Base-by-base conservation (phyloP, 2,797 vertebrate genomes). In the Chelidonichthys spinosus region DNA sequence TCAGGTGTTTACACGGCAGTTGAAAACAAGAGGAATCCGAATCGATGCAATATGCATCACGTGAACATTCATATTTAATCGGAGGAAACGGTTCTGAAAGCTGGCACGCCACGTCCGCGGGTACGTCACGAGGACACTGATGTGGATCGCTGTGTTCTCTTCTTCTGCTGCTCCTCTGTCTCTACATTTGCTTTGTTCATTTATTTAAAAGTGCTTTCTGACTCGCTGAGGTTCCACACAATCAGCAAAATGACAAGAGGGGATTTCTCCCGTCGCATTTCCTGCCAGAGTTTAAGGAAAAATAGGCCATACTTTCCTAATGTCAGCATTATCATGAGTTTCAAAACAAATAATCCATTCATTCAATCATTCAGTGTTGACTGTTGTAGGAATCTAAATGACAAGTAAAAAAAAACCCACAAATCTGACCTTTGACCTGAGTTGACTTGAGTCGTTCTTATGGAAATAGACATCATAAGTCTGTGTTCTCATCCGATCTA, bases 41-140 rank as follows among this genome's bases (percentile, higher is more conserved):
- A 68, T 13, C 37, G 33, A 74, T 89, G 81, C 68, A 83, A 79
- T 76, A 84, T 85, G 59, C 64, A 85, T 79, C 47, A 65, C 17
- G 67, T 50, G 2, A 35, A 32, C 76, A 86, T 83, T 32, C 72
- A 76, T 69, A 72, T 86, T 85, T 90, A 10, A 89, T 78, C 52
- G 3, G 32, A 33, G 56, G 60, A 54, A 83, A 69, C 6, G 0
- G 58, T 58, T 68, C 43, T 64, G 47, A 81, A 80, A 83, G 44
- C 59, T 65, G 67, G 36, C 42, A 44, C 13, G 0, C 13, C 18
- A 74, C 63, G 58, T 37, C 68, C n/a, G 17, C 49, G 32, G 39
- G 9, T 63, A 11, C 59, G 39, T 8, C 14, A n/a, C 3, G 42
- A 63, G 35, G 32, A 60, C 25, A 25, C 25, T 25, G 11, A 42